A percentile compares a stretch with the other conserved stretches of the same genome.
phyloP scores from a whole-genome alignment of 1,140 invertebrate species.

The Elysia chlorotica region DNA sequence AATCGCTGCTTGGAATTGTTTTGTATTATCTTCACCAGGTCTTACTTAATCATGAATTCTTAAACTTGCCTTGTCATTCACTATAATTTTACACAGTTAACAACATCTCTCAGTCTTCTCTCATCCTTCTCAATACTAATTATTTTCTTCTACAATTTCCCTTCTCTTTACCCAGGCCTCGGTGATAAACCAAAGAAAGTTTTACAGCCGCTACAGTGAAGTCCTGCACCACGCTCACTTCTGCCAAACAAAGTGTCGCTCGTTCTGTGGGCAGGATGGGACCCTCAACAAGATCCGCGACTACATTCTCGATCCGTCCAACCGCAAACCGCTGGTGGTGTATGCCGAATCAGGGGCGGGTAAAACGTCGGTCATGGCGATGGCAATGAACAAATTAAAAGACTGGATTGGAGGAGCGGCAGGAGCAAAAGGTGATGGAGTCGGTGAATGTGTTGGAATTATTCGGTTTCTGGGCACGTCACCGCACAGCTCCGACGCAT shows the following conservation, averaged over 20 bases:
- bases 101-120: too few species aligned
- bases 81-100: too few species aligned
- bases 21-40: too few species aligned
- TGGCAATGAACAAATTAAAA: conserved; percentile 35
- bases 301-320: conserved; percentile 31
- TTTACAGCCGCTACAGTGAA: conserved; percentile 68
- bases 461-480: conserved; percentile 49
- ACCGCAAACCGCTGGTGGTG: conserved; percentile 41
- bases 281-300: conserved; percentile 32
- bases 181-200: conserved; percentile 35
- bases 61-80: too few species aligned
- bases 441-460: conserved; percentile 30
- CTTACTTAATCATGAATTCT: too few species aligned
- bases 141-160: too few species aligned
- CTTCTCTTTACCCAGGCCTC: too few species aligned
- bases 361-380: conserved; percentile 47
- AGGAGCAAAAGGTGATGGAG: conserved; percentile 25
- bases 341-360: conserved; percentile 44
- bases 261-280: conserved; percentile 36
- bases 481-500: conserved; percentile 33
- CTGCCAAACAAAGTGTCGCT: conserved; percentile 77
- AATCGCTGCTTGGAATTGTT: too few species aligned
- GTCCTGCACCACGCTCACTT: conserved; percentile 94
- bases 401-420: too few species aligned
- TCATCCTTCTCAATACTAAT: too few species aligned